Evolutionary conservation across 2,797 vertebrate species (phyloP).

Genomic region (Lindbergichthys nudifrons): DNA sequence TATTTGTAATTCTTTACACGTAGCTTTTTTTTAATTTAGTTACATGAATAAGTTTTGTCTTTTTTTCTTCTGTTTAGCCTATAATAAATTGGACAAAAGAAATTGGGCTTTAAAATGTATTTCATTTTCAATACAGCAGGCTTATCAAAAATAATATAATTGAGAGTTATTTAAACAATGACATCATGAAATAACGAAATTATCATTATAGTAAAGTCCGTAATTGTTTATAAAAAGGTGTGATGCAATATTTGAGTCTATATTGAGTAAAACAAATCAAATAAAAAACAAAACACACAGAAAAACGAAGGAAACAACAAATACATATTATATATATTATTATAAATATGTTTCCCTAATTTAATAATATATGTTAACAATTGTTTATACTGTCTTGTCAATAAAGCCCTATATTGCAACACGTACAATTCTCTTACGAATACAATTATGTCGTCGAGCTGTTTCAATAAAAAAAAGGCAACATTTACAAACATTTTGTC

Average conservation of each 20-base stretch:
- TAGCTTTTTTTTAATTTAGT: neutral
- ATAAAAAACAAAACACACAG: neutral
- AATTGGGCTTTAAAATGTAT: neutral
- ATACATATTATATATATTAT: neutral
- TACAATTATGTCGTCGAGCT: neutral
- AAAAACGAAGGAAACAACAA: neutral
- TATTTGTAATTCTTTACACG: neutral
- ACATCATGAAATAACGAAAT: neutral
- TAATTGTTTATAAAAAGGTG: neutral
- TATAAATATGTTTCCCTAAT: neutral
- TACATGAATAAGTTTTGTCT: too few species aligned
- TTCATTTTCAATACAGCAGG: neutral
- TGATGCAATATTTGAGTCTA: neutral
- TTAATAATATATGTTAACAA: neutral
- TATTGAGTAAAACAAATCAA: conserved; percentile 2
- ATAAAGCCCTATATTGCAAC: neutral
- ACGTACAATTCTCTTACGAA: neutral
- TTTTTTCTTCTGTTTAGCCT: too few species aligned
- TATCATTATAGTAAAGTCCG: neutral
- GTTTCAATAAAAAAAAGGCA: neutral
- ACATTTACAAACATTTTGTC: neutral
- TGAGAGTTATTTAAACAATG: neutral
- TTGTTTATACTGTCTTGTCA: neutral
- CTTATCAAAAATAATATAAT: neutral
- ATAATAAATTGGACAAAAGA: too few species aligned